A percentile compares a stretch with the other conserved stretches of the same genome.
phyloP scores from a whole-genome alignment of 2,888 invertebrate species.

The Mellilla xanthometata region DNA sequence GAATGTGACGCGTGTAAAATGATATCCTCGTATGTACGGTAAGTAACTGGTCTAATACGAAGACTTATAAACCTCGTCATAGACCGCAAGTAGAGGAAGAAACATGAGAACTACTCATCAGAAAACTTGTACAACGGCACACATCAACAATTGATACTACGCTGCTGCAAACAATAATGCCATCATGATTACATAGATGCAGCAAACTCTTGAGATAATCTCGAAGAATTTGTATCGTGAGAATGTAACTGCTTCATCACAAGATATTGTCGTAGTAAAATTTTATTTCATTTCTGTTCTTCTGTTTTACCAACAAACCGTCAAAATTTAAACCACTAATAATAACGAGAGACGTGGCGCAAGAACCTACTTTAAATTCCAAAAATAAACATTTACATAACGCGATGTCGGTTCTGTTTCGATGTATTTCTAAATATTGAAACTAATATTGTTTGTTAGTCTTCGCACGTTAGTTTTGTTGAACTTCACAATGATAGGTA shows the following conservation, averaged over 20 bases:
- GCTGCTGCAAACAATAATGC: neutral
- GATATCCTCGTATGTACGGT: constrained; percentile 17
- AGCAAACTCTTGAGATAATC: neutral
- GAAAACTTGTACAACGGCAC: constrained; percentile 30
- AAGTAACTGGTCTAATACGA: constrained; percentile 23
- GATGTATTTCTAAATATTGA: constrained; percentile 20
- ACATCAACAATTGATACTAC: constrained; percentile 5
- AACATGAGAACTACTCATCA: constrained; percentile 43
- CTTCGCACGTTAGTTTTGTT: constrained; percentile 52
- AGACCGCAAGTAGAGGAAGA: constrained; percentile 56
- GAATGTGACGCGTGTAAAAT: constrained; percentile 5
- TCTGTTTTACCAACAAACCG: neutral
- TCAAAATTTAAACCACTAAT: neutral
- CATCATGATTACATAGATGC: neutral
- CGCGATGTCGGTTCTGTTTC: constrained; percentile 14
- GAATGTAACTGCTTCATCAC: neutral
- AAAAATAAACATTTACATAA: constrained; percentile 11
- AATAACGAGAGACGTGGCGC: neutral
- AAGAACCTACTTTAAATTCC: constrained; percentile 12
- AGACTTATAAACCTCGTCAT: constrained; percentile 38
- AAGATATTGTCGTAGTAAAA: no score
- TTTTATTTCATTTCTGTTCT: neutral
- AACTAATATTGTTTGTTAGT: constrained; percentile 31
- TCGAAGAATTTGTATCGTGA: neutral
- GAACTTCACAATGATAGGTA: constrained; percentile 70